phyloP scores from a whole-genome alignment of 2,113 vertebrate species.

The Antechinus flavipes region DNA sequence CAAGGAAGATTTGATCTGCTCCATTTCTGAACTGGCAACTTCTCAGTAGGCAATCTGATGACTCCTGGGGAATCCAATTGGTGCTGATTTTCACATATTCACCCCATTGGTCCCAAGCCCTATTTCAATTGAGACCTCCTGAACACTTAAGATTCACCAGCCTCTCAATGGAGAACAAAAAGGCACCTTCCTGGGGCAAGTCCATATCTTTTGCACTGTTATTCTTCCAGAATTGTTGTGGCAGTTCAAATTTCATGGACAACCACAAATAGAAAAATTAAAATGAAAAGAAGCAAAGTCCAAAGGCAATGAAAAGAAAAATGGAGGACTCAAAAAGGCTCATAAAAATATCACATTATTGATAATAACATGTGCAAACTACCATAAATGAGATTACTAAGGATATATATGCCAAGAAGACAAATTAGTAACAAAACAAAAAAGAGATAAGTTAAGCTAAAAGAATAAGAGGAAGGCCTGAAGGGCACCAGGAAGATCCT shows the following conservation, averaged over 20 bases:
- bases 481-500: neutral
- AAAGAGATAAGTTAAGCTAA: neutral
- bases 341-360: neutral
- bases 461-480: neutral
- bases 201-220: neutral
- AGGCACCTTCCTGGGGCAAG: neutral
- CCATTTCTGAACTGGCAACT: neutral
- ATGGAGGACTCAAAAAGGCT: neutral
- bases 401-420: neutral
- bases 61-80: neutral
- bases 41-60: neutral
- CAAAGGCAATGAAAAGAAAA: neutral
- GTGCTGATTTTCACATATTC: neutral
- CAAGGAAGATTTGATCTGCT: neutral
- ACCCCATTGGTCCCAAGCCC: neutral
- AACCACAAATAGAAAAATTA: neutral
- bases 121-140: neutral
- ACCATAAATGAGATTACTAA: neutral
- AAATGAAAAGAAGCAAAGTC: neutral
- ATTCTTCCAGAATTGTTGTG: neutral
- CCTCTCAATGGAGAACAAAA: neutral
- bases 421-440: neutral
- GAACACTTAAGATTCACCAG: neutral
- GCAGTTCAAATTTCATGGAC: neutral
- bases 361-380: neutral